Conservation (phyloP, 2,888 invertebrate genomes). For the Thysanoteuthis rhombus region DNA sequence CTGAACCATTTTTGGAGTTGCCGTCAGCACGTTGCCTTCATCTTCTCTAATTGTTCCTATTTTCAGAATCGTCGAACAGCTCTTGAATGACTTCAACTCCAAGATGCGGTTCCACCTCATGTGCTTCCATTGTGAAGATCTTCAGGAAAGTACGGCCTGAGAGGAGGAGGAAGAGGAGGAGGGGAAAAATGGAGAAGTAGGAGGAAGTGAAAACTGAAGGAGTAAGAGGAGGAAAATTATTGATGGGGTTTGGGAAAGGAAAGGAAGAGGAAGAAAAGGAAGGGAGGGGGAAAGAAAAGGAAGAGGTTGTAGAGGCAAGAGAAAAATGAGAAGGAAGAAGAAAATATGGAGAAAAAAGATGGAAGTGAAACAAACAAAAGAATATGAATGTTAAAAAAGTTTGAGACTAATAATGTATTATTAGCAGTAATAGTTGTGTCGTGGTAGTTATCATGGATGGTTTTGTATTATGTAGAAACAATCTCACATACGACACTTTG, state of each 20-base stretch:
- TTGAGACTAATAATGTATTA: too few relatives aligned
- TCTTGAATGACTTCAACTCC: conserved; percentile 63
- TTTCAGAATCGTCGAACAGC: conserved; percentile 61
- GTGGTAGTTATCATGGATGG: too few relatives aligned
- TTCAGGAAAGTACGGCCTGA: conserved; percentile 14
- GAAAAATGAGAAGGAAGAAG: neutral
- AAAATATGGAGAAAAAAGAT: neutral
- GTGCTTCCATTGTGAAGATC: conserved; percentile 61
- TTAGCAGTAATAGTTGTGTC: too few relatives aligned
- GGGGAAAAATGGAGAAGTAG: neutral
- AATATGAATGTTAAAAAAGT: neutral
- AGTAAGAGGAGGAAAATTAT: neutral
- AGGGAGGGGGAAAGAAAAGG: neutral
- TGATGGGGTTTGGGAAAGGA: neutral
- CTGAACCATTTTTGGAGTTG: neutral
- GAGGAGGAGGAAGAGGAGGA: neutral
- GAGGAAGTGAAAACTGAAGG: neutral
- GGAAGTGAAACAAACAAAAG: neutral
- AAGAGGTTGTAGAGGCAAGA: too few relatives aligned
- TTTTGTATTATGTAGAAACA: too few relatives aligned
- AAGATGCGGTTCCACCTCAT: conserved; percentile 67
- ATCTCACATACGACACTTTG: too few relatives aligned
- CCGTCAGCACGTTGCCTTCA: neutral
- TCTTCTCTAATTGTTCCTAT: neutral
- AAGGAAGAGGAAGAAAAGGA: neutral